Percentiles rank a stretch among this genome's conserved stretches.
Conservation (phyloP, 1,140 invertebrate species). For the Aethina tumida region DNA sequence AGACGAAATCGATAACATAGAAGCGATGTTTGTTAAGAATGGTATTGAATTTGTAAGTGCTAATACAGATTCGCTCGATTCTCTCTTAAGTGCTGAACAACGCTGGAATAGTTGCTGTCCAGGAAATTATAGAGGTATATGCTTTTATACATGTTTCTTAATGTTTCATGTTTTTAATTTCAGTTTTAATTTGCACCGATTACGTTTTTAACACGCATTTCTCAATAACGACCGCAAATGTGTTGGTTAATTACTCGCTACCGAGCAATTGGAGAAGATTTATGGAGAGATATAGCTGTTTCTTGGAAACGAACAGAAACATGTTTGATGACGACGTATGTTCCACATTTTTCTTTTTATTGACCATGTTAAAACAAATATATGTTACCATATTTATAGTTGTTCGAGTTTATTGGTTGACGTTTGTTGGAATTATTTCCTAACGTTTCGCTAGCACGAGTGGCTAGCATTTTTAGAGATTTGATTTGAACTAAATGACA, state of each 20-base stretch:
- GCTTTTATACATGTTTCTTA: background rate
- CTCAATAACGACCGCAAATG: constrained; percentile 20
- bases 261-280: constrained; percentile 27
- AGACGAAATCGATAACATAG: constrained; percentile 19
- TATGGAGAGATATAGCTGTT: constrained; percentile 24
- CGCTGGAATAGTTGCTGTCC: constrained; percentile 16
- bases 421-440: no score
- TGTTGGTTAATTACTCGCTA: constrained; percentile 27
- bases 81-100: no score
- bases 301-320: constrained; percentile 22
- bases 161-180: constrained; percentile 16
- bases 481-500: no score
- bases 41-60: constrained; percentile 19
- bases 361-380: constrained; percentile 3
- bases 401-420: no score
- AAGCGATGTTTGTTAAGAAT: constrained; percentile 17
- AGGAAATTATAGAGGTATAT: constrained; percentile 23
- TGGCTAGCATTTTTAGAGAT: no score
- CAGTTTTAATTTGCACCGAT: constrained; percentile 30
- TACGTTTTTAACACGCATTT: constrained; percentile 19
- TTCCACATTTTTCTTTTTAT: background rate
- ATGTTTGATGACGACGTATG: constrained; percentile 15
- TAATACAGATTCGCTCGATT: constrained; percentile 12
- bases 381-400: no score
- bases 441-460: no score